Evolutionary conservation across 2,113 vertebrate species (phyloP).

Genomic region (Nothocercus julius): DNA sequence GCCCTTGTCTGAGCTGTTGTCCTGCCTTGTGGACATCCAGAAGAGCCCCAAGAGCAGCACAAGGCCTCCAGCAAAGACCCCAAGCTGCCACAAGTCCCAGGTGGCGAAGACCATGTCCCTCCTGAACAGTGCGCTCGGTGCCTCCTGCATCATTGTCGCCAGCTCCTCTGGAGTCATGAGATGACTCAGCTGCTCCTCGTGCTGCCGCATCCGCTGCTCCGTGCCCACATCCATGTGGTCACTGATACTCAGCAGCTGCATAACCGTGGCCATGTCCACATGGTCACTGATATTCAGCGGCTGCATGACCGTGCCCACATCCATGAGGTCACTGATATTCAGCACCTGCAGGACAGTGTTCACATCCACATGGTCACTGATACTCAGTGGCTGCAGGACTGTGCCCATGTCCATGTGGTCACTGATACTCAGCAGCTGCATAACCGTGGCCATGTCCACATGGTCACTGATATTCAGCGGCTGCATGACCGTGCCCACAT

Average conservation of each 20-base stretch:
- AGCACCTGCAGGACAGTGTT: rapidly evolving
- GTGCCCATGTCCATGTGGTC: rapidly evolving
- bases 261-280: neutral
- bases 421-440: rapidly evolving
- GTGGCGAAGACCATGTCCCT: neutral
- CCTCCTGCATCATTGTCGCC: neutral
- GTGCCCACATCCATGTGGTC: rapidly evolving
- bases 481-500: neutral
- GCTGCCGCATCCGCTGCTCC: neutral
- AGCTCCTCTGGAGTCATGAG: neutral
- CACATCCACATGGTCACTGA: rapidly evolving
- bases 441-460: neutral
- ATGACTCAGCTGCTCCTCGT: neutral
- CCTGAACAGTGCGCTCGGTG: neutral
- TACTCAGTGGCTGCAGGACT: rapidly evolving
- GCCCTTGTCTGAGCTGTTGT: too few relatives aligned
- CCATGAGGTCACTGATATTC: rapidly evolving
- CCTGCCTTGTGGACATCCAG: neutral
- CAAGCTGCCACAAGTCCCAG: neutral
- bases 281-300: rapidly evolving
- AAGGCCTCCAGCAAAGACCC: neutral
- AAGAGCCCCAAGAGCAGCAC: neutral
- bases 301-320: neutral
- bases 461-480: rapidly evolving
- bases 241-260: rapidly evolving